Evolutionary conservation across 2,113 vertebrate genomes (phyloP).

Genomic region (Gavia stellata): DNA sequence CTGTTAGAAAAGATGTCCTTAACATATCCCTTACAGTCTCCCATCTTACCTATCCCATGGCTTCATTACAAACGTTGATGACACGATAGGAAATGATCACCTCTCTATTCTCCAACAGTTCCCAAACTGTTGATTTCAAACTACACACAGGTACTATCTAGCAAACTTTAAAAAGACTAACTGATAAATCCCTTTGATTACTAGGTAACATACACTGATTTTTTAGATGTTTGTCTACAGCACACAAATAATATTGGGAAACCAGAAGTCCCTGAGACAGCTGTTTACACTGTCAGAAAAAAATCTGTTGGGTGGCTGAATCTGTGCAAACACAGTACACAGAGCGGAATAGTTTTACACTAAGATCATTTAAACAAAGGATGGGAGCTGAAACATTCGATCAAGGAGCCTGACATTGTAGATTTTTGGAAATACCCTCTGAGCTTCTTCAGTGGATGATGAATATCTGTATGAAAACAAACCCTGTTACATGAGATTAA

Average conservation of each 20-base stretch:
- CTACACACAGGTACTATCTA: background rate
- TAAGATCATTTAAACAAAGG: background rate
- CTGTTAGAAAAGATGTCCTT: background rate
- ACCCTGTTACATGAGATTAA: background rate
- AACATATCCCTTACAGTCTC: background rate
- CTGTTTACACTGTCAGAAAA: background rate
- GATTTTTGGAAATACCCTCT: background rate
- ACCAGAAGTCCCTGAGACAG: background rate
- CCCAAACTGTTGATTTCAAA: background rate
- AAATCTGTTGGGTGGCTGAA: background rate
- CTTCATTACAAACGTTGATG: background rate
- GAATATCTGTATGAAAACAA: background rate
- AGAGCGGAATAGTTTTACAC: background rate
- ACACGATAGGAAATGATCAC: background rate
- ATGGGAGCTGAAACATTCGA: background rate
- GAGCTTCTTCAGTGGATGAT: background rate
- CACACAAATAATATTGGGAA: background rate
- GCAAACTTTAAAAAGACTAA: background rate
- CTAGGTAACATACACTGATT: background rate
- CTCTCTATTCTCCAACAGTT: background rate
- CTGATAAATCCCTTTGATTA: background rate
- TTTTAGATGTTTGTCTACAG: background rate
- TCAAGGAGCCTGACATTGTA: background rate
- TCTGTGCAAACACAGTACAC: background rate
- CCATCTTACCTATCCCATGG: background rate